Base-by-base conservation (phyloP, 1,140 invertebrate genomes). In the Nephotettix cincticeps region DNA sequence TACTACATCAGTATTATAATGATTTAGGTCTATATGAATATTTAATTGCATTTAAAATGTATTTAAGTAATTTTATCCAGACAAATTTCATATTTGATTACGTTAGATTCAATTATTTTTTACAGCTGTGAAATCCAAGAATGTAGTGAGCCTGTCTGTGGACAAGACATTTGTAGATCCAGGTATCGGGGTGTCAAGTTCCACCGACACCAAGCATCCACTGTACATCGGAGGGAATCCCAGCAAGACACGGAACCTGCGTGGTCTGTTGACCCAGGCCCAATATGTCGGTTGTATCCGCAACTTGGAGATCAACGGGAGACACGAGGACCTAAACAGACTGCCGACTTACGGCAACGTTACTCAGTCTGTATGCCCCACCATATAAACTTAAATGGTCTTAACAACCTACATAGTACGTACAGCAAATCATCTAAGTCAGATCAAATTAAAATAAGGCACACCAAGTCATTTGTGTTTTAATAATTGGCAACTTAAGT, bases 171-270 rank as follows among this genome's bases (percentile, higher is more conserved):
- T 87, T 76, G 83, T 87, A 1, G 79, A 88, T 67, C 82, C 90
- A 6, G 86, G 88, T 4, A 85, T 91, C n/a, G 91, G 93, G 54
- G 87, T 85, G 54, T 84, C 86, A 0, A 84, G 85, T 0, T 86
- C 87, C 0, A 92, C 93, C 0, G 88, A 93, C 72, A 96, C 95
- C 0, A 90, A 88, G 29, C 89, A 94, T 75, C 90, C 94, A 0
- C 81, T 99, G 0, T 99, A 91, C 79, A 84, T 99, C 75, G 97
- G 97, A 36, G 95, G 96, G 0, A 90, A 97, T 80, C 89, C 90
- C 19, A 63, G 61, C 9, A 25, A 30, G 28, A 73, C 79, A 76
- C 72, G 84, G 79, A 9, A 25, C 1, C 1, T 87, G 79, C 75
- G 87, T 36, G 89, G 89, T 25, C 79, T 87, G 11, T 77, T 79